These are phyloP conservation scores for Tragelaphus imberbis DNA, from an alignment of 2,113 vertebrate genomes.

Conservation along the genomic window DNA sequence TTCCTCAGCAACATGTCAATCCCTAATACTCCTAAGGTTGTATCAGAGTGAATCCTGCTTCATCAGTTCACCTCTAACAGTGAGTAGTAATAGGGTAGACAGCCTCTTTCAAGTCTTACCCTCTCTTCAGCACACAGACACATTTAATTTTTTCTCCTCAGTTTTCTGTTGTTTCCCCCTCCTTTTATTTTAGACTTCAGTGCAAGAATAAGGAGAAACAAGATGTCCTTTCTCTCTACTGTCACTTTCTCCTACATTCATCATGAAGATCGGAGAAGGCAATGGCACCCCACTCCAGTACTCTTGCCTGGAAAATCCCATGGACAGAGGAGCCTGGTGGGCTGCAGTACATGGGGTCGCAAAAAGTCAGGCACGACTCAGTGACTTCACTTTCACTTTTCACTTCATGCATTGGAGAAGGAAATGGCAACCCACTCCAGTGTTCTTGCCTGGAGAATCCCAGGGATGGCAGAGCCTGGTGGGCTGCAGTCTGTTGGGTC, in stretches of 20 bases:
- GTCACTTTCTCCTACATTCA: not conserved
- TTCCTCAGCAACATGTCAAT: not conserved
- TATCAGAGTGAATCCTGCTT: not conserved
- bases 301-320: no score
- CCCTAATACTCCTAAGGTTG: not conserved
- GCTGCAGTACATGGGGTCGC: no score
- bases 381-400: no score
- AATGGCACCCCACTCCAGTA: no score
- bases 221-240: not conserved
- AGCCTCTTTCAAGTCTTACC: not conserved
- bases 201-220: not conserved
- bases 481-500: no score
- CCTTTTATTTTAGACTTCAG: not conserved
- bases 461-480: no score
- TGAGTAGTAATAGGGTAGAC: not conserved
- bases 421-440: no score
- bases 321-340: no score
- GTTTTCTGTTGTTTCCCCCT: not conserved
- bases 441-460: no score
- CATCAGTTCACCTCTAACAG: not conserved
- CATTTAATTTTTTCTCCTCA: not conserved
- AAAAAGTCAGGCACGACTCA: no score
- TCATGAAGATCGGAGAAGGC: not conserved
- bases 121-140: not conserved
- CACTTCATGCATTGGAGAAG: no score